Conservation (phyloP, 2,797 vertebrate species). For the Enoplosus armatus region DNA sequence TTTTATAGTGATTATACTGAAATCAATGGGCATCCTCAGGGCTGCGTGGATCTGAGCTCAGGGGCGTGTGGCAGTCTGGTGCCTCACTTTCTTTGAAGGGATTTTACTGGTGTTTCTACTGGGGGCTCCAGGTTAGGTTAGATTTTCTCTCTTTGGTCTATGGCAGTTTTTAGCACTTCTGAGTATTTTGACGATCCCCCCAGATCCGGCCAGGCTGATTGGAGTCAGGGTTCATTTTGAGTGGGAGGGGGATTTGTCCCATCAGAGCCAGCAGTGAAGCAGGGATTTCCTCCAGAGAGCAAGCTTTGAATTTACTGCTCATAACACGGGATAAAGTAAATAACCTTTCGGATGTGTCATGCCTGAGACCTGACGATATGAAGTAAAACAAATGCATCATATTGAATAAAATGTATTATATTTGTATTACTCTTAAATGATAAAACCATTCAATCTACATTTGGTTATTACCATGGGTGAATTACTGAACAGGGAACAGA, state of each 20-base stretch:
- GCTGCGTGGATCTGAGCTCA: slow-evolving; percentile 44
- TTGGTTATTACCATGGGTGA: slow-evolving; percentile 5
- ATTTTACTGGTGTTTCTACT: slow-evolving; percentile 57
- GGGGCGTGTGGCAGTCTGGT: slow-evolving; percentile 50
- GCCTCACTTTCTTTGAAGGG: slow-evolving; percentile 56
- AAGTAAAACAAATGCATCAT: neutral
- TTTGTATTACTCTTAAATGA: neutral
- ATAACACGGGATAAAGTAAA: slow-evolving; percentile 8
- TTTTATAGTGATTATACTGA: slow-evolving; percentile 70
- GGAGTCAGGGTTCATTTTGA: slow-evolving; percentile 62
- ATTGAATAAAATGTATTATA: neutral
- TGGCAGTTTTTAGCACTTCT: slow-evolving; percentile 47
- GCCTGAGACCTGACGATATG: neutral
- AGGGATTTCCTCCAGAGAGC: slow-evolving; percentile 34
- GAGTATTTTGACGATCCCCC: slow-evolving; percentile 59
- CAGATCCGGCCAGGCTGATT: slow-evolving; percentile 53
- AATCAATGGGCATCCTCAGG: slow-evolving; percentile 67
- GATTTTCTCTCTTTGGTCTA: slow-evolving; percentile 41
- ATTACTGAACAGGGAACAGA: neutral
- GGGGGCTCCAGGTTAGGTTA: slow-evolving; percentile 38
- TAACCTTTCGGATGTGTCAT: neutral
- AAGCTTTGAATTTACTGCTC: slow-evolving; percentile 17
- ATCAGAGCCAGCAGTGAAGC: slow-evolving; percentile 8
- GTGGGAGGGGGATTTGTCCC: slow-evolving; percentile 34
- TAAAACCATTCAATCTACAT: neutral